Conservation (phyloP, 2,888 invertebrate species). For the Muscina levida region DNA sequence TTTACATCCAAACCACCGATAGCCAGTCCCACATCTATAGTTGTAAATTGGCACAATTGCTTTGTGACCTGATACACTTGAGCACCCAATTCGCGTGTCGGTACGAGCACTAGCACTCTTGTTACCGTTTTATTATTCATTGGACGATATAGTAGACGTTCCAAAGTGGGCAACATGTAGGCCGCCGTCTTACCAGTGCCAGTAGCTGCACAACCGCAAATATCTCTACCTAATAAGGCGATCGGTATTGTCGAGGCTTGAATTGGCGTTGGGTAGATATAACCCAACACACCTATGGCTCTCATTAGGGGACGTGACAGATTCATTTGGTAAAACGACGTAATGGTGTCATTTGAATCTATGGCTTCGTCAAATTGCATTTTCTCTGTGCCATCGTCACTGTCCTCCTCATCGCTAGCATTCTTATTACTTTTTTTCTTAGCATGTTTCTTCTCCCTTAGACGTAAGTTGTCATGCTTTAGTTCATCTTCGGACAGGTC, state of each 20-base stretch:
- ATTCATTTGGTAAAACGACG: constrained; percentile 96
- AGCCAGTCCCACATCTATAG: constrained; percentile 89
- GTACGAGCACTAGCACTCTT: constrained; percentile 95
- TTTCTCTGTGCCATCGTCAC: constrained; percentile 81
- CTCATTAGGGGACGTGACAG: constrained; percentile 95
- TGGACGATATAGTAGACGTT: constrained; percentile 93
- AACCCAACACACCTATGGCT: constrained; percentile 93
- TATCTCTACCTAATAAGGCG: constrained; percentile 94
- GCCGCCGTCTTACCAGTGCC: constrained; percentile 99
- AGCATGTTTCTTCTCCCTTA: constrained; percentile 84
- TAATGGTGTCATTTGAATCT: constrained; percentile 83
- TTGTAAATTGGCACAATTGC: constrained; percentile 93
- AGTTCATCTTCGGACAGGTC: constrained; percentile 89
- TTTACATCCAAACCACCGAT: constrained; percentile 94
- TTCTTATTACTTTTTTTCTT: constrained; percentile 80
- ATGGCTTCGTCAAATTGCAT: constrained; percentile 84
- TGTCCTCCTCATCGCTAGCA: constrained; percentile 78
- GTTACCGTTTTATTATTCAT: constrained; percentile 85
- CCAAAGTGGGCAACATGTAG: constrained; percentile 98
- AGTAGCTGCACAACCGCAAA: constrained; percentile 99
- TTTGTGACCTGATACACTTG: constrained; percentile 97
- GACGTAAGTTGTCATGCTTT: constrained; percentile 85
- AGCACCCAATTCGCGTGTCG: constrained; percentile 97
- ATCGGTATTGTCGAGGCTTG: constrained; percentile 97
- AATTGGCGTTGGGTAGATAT: constrained; percentile 97